Percentiles rank a stretch among this genome's conserved stretches.
Evolutionary conservation across 1,140 invertebrate genomes (phyloP).

Genomic region (Anastrepha ludens): DNA sequence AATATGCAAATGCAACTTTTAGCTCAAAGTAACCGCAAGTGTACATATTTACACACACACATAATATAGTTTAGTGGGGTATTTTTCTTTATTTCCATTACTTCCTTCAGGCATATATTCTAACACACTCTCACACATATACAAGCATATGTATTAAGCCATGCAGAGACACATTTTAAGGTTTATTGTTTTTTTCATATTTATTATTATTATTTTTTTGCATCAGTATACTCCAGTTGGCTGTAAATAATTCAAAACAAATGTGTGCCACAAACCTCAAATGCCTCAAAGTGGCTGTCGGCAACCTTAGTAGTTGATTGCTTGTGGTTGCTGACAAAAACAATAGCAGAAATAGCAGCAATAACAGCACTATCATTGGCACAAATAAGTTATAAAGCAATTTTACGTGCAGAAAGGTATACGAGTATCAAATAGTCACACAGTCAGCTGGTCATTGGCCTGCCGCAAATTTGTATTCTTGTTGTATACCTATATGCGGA

Average conservation of each 20-base stretch:
- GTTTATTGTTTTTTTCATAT: no score
- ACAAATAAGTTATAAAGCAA: background rate
- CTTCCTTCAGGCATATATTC: background rate
- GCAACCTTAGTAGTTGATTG: background rate
- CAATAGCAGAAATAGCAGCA: background rate
- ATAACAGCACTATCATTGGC: no score
- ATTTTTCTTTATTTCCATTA: background rate
- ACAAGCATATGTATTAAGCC: background rate
- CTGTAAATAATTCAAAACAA: slow-evolving; percentile 8
- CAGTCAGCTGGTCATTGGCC: background rate
- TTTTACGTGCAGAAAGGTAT: background rate
- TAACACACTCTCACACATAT: background rate
- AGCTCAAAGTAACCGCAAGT: no score
- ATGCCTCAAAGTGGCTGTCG: background rate
- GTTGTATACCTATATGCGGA: background rate
- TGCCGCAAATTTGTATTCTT: background rate
- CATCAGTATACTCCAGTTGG: background rate
- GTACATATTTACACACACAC: no score
- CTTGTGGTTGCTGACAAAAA: background rate
- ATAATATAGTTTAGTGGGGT: no score
- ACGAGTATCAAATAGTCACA: background rate
- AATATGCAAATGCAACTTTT: no score
- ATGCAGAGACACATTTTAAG: no score
- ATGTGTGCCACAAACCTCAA: background rate
- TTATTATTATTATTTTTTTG: no score